Conservation (phyloP, 2,113 vertebrate species). For the Dendrocopos noguchii region DNA sequence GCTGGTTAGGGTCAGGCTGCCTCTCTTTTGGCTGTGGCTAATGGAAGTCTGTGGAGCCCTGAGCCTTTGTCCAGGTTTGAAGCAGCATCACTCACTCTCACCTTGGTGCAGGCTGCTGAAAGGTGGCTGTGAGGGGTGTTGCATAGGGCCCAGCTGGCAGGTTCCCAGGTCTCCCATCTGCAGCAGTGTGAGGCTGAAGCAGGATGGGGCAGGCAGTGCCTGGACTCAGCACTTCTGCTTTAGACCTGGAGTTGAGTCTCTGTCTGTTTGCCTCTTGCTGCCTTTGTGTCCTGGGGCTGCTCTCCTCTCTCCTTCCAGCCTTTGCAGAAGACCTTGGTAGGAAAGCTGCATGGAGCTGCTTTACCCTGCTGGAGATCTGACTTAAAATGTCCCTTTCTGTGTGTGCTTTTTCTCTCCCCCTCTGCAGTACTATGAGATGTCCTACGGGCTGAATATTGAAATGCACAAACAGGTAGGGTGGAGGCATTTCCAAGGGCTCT, state of each 20-base stretch:
- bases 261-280: not conserved
- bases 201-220: not conserved
- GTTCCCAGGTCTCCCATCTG: not conserved
- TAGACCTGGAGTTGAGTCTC: not conserved
- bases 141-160: fast-evolving
- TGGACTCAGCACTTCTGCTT: not conserved
- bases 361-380: not conserved
- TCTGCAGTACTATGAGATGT: conserved; percentile 95
- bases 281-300: not conserved
- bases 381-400: not conserved
- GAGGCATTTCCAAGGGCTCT: not conserved
- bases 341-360: not conserved
- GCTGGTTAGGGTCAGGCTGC: not conserved
- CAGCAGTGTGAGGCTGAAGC: not conserved
- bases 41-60: not conserved
- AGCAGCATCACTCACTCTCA: not conserved
- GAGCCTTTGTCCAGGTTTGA: not conserved
- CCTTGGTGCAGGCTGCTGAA: not conserved
- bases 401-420: not conserved
- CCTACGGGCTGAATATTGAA: conserved; percentile 95
- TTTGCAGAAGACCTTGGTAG: not conserved
- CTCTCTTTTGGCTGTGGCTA: not conserved
- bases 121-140: not conserved
- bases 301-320: not conserved
- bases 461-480: conserved; percentile 94